phyloP scores from a whole-genome alignment of 2,797 vertebrate genomes.

The Coccyzus lansbergi region DNA sequence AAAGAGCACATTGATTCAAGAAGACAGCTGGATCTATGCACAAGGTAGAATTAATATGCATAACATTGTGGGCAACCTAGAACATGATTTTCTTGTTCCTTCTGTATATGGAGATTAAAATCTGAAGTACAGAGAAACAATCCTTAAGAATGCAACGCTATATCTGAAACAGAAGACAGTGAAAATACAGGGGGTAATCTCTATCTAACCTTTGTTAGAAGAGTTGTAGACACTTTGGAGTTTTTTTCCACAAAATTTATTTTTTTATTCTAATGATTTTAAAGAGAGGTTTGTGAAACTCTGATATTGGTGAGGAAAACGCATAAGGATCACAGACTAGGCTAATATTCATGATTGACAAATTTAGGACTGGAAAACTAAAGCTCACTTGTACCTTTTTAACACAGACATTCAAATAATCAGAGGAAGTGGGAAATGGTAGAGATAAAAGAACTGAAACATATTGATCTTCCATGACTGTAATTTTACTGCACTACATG shows the following conservation, averaged over 20 bases:
- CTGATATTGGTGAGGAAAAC: not conserved
- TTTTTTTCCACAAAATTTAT: not conserved
- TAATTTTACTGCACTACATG: not conserved
- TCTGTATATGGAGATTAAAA: not conserved
- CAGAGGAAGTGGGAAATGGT: not conserved
- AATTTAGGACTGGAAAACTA: not conserved
- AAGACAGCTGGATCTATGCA: not conserved
- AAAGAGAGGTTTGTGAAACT: not conserved
- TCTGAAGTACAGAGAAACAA: not conserved
- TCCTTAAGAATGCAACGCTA: not conserved
- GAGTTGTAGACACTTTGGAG: not conserved
- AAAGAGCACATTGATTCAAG: not conserved
- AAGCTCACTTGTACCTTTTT: not conserved
- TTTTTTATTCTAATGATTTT: not conserved
- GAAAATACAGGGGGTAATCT: not conserved
- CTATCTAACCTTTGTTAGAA: not conserved
- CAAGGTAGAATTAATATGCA: not conserved
- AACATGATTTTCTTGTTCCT: not conserved
- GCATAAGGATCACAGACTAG: not conserved
- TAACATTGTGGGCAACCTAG: not conserved
- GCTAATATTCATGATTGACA: not conserved
- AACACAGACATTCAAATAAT: not conserved
- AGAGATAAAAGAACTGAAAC: not conserved
- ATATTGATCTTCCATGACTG: not conserved
- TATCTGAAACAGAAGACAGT: not conserved